Evolutionary conservation across 2,797 vertebrate species (phyloP).

Genomic region (Melanotaenia pygmaea): DNA sequence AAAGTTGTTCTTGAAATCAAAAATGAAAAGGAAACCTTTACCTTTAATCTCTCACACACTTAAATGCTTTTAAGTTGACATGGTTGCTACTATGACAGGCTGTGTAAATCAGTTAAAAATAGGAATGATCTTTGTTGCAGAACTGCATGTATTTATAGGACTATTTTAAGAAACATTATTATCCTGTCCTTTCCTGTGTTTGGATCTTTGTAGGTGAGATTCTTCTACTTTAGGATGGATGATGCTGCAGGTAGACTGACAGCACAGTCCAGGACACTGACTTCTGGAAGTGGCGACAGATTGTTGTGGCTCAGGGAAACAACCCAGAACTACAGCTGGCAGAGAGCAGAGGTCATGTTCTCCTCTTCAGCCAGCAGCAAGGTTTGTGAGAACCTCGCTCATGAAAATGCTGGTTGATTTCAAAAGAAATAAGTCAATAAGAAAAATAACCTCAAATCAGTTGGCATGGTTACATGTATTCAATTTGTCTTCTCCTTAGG

Average conservation of each 20-base stretch:
- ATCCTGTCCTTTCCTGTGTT: neutral
- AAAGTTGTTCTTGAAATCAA: no score
- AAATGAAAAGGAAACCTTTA: neutral
- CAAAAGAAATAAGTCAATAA: neutral
- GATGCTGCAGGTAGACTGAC: slow-evolving; percentile 56
- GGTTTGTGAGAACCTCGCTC: slow-evolving; percentile 59
- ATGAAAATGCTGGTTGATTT: neutral
- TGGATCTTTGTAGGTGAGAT: slow-evolving; percentile 69
- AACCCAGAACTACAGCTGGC: slow-evolving; percentile 75
- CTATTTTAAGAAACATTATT: neutral
- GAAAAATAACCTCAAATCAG: neutral
- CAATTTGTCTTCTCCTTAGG: slow-evolving; percentile 49
- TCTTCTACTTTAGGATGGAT: slow-evolving; percentile 77
- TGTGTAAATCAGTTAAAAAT: neutral
- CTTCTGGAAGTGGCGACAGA: slow-evolving; percentile 58
- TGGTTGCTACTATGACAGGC: neutral
- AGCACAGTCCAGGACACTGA: slow-evolving; percentile 58
- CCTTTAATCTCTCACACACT: neutral
- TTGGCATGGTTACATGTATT: neutral
- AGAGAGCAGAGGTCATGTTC: slow-evolving; percentile 74
- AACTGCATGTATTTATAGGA: neutral
- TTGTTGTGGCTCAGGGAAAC: slow-evolving; percentile 66
- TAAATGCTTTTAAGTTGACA: neutral
- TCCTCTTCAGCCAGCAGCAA: slow-evolving; percentile 73
- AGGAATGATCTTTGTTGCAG: neutral